Conservation (phyloP, 2,888 invertebrate genomes). For the Synergus gifuensis region DNA sequence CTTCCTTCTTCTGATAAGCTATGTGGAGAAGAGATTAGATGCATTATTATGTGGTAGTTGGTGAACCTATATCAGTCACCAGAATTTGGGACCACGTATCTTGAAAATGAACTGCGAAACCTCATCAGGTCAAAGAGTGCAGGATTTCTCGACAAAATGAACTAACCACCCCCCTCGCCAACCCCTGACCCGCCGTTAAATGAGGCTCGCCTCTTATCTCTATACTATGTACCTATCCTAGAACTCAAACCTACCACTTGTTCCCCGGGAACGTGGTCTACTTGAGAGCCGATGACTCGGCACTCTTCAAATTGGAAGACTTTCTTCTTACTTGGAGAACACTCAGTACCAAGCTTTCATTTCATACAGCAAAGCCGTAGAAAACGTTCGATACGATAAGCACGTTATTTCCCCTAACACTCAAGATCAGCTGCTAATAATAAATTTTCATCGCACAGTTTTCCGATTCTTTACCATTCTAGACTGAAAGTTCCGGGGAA, state of each 20-base stretch:
- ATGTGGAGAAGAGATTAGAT: conserved; percentile 19
- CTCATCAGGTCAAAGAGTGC: conserved; percentile 57
- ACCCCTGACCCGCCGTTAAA: conserved; percentile 11
- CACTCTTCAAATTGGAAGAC: conserved; percentile 57
- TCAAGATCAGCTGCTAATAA: neutral
- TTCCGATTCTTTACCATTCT: neutral
- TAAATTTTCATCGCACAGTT: neutral
- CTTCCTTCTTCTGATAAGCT: neutral
- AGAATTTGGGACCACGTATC: conserved; percentile 62
- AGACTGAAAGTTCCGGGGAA: neutral
- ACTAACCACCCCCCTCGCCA: conserved; percentile 41
- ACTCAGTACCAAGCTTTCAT: conserved; percentile 44
- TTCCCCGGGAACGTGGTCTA: conserved; percentile 39
- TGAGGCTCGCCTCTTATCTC: conserved; percentile 35
- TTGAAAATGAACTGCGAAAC: conserved; percentile 66
- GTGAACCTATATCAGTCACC: conserved; percentile 55
- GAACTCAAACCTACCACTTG: conserved; percentile 43
- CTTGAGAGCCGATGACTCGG: conserved; percentile 57
- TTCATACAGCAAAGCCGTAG: conserved; percentile 20
- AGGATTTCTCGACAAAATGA: conserved; percentile 56
- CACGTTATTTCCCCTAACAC: neutral
- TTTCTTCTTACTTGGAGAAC: conserved; percentile 49
- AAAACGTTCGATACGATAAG: conserved; percentile 5
- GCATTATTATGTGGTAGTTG: conserved; percentile 1
- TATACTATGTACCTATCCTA: conserved; percentile 36